phyloP scores from a whole-genome alignment of 2,113 vertebrate genomes.

The Vidua macroura region DNA sequence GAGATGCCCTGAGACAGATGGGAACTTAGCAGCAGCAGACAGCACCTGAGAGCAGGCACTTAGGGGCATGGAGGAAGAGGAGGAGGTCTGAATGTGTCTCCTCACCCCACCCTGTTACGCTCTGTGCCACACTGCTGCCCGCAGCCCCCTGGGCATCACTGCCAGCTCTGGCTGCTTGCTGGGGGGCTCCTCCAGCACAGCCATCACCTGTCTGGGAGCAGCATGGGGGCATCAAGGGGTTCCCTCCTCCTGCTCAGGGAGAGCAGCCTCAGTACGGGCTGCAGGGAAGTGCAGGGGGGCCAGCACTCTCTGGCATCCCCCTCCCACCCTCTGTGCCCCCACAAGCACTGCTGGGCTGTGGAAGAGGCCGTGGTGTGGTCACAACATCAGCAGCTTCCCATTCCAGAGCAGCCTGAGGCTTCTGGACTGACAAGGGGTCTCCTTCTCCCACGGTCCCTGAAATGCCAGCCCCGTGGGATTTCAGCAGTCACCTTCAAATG shows the following conservation, averaged over 20 bases:
- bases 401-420: not conserved
- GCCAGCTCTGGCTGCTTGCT: not conserved
- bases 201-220: not conserved
- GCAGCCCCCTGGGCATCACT: not conserved
- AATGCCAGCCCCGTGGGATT: not conserved
- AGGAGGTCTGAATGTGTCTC: not conserved
- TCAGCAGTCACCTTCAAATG: slow-evolving; percentile 33
- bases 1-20: not conserved
- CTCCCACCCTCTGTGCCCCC: not conserved
- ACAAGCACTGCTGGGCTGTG: not conserved
- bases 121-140: not conserved
- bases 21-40: not conserved
- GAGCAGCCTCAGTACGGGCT: fast-evolving
- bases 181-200: not conserved
- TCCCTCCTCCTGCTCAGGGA: not conserved
- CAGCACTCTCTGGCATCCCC: not conserved
- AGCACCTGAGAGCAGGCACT: not conserved
- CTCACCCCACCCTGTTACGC: fast-evolving
- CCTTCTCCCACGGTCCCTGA: not conserved
- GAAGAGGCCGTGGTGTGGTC: not conserved
- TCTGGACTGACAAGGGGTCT: not conserved
- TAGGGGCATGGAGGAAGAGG: not conserved
- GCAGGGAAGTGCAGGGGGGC: not conserved
- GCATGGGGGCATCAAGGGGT: fast-evolving
- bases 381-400: fast-evolving